Percentiles rank a stretch among this genome's conserved stretches.
phyloP scores from a whole-genome alignment of 2,888 invertebrate genomes.

The Megastigmus dorsalis region DNA sequence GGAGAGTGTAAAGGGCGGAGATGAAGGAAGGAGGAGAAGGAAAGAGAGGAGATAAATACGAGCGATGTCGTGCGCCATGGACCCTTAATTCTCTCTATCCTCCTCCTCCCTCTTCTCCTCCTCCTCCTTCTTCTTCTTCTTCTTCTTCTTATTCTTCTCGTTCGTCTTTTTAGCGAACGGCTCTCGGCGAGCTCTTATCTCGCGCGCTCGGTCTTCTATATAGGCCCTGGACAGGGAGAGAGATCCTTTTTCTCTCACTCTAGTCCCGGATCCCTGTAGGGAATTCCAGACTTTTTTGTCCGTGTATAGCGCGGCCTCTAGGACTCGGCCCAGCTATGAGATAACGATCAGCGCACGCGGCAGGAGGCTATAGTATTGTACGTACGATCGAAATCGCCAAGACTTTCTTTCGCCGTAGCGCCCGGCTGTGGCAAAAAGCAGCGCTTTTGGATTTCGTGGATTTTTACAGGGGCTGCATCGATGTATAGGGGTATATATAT shows the following conservation, averaged over 20 bases:
- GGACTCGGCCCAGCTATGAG: slow-evolving; percentile 13
- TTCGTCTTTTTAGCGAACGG: not conserved
- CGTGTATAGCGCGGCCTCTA: too few species aligned
- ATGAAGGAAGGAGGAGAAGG: slow-evolving; percentile 12
- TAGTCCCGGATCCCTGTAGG: slow-evolving; percentile 46
- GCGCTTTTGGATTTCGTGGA: not conserved
- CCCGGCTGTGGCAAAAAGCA: too few species aligned
- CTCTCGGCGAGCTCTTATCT: slow-evolving; percentile 31
- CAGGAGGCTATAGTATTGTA: too few species aligned
- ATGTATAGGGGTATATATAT: too few species aligned
- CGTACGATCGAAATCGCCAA: slow-evolving; percentile 43
- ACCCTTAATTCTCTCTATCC: slow-evolving; percentile 39
- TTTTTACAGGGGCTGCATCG: too few species aligned
- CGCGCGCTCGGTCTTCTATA: slow-evolving; percentile 27
- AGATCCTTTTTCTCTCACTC: slow-evolving; percentile 20
- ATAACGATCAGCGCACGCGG: slow-evolving; percentile 38
- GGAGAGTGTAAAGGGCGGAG: slow-evolving; percentile 50
- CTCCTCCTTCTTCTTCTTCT: not conserved
- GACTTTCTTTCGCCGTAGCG: not conserved
- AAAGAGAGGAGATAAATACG: slow-evolving; percentile 35
- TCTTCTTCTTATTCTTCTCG: slow-evolving; percentile 53
- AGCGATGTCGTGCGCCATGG: slow-evolving; percentile 28
- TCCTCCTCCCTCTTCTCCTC: slow-evolving; percentile 54
- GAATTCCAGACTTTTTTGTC: slow-evolving; percentile 39
- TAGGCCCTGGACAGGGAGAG: not conserved